Conservation (phyloP, 2,797 vertebrate genomes). For the Loriculus beryllinus region DNA sequence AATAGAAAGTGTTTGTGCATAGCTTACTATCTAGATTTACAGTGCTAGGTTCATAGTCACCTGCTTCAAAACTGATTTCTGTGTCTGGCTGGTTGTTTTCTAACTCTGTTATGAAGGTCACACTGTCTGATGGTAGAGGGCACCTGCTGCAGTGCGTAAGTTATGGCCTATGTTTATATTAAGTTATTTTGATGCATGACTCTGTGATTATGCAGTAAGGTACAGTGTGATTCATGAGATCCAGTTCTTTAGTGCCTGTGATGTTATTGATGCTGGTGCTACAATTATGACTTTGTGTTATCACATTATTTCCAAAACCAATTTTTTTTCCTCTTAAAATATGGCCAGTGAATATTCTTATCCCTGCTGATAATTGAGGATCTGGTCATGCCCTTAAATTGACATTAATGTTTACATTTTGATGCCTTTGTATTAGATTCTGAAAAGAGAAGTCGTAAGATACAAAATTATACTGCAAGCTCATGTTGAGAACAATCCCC, state of each 20-base stretch:
- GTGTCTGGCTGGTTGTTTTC: not conserved
- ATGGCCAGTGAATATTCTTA: not conserved
- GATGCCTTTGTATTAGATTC: not conserved
- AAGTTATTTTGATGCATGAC: not conserved
- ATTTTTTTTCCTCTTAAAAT: not conserved
- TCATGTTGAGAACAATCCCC: not conserved
- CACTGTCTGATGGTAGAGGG: not conserved
- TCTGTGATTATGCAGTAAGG: not conserved
- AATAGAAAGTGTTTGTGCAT: not conserved
- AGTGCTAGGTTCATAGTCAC: not conserved
- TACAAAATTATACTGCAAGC: not conserved
- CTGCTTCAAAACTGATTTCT: not conserved
- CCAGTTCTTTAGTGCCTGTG: not conserved
- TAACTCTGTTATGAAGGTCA: slow-evolving; percentile 3
- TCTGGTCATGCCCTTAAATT: not conserved
- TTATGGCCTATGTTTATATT: slow-evolving; percentile 14
- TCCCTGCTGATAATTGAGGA: not conserved
- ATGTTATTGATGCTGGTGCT: slow-evolving; percentile 9
- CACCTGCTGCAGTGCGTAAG: not conserved
- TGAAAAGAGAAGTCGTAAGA: not conserved
- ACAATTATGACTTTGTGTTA: slow-evolving; percentile 12
- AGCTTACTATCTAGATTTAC: not conserved
- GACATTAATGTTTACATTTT: not conserved
- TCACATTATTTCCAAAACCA: not conserved
- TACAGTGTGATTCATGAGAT: slow-evolving; percentile 36